Conservation (phyloP, 1,140 invertebrate genomes). For the Palaemon carinicauda region DNA sequence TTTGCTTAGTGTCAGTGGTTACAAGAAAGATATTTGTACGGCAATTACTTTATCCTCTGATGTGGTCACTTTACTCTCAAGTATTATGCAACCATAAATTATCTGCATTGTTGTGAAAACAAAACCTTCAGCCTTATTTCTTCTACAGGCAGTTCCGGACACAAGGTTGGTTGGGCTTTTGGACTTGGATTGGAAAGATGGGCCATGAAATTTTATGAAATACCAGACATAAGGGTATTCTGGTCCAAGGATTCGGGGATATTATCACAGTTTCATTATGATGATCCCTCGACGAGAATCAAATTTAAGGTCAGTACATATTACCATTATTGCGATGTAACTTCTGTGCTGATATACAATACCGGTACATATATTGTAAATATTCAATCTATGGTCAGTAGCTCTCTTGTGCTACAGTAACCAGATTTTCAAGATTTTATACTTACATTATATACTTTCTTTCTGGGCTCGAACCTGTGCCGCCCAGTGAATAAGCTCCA, state of each 20-base stretch:
- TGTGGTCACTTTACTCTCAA: no score
- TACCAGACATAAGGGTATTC: slow-evolving; percentile 96
- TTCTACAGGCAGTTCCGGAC: slow-evolving; percentile 75
- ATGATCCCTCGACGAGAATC: slow-evolving; percentile 73
- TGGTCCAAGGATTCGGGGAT: slow-evolving; percentile 93
- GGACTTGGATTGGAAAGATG: slow-evolving; percentile 94
- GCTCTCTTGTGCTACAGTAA: no score
- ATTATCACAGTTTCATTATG: slow-evolving; percentile 85
- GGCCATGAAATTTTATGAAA: slow-evolving; percentile 94
- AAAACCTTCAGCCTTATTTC: slow-evolving; percentile 13
- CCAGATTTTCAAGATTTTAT: no score
- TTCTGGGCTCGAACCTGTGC: no score
- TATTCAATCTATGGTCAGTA: neutral
- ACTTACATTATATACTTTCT: no score
- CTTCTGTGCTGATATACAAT: neutral
- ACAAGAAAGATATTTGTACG: no score
- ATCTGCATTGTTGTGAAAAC: neutral
- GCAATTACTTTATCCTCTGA: no score
- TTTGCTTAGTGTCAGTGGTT: no score
- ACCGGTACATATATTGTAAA: neutral
- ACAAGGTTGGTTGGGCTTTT: slow-evolving; percentile 97
- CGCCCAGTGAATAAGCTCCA: no score
- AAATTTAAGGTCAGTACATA: slow-evolving; percentile 71
- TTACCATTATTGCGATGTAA: neutral
- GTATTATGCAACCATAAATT: neutral